Evolutionary conservation across 92 coral and sea anemone genomes (phyloP).

Genomic region (Siderastrea siderea): DNA sequence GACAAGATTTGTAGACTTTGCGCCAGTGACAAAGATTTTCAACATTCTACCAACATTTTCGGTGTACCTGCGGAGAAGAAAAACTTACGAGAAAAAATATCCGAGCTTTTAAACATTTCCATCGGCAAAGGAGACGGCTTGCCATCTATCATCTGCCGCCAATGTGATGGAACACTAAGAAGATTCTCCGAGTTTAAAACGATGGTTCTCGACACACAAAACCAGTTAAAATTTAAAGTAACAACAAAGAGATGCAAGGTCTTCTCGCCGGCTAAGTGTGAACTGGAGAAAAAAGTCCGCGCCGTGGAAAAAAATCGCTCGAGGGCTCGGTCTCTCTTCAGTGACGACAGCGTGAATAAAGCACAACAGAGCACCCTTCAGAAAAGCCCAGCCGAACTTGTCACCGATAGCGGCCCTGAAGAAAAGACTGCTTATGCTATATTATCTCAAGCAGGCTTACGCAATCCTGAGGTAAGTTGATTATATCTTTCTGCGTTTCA

Average conservation of each 20-base stretch:
- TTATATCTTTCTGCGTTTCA: no score
- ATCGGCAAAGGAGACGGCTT: conserved; percentile 1
- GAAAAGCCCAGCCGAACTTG: not conserved
- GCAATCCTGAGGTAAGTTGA: no score
- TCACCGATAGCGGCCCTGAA: not conserved
- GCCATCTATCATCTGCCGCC: conserved; percentile 30
- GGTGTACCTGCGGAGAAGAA: not conserved
- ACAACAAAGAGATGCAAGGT: conserved; percentile 12
- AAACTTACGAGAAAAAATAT: not conserved
- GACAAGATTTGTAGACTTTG: conserved; percentile 32
- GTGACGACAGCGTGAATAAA: no score
- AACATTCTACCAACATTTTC: conserved; percentile 1
- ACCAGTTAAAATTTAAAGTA: conserved; percentile 4
- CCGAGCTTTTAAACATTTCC: not conserved
- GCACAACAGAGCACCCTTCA: not conserved
- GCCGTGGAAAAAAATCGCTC: no score
- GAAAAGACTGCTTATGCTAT: not conserved
- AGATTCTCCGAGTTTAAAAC: conserved; percentile 14
- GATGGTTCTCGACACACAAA: conserved; percentile 20
- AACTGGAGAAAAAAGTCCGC: no score
- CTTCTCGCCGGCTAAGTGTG: not conserved
- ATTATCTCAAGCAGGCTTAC: no score
- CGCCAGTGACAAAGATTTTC: no score
- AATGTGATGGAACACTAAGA: conserved; percentile 2
- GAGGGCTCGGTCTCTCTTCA: no score